Conservation (phyloP, 2,888 invertebrate species). For the Drosophila anomelani region DNA sequence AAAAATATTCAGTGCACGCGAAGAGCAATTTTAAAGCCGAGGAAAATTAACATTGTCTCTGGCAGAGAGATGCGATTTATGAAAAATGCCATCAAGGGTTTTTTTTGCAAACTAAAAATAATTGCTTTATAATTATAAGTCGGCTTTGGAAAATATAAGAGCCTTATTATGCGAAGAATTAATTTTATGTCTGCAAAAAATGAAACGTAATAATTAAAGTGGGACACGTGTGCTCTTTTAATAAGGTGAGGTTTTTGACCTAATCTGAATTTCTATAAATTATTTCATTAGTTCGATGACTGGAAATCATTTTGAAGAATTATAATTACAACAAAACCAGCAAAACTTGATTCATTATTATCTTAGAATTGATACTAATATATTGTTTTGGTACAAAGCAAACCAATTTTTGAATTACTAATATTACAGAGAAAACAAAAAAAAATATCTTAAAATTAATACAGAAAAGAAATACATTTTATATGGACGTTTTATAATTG, state of each 20-base stretch:
- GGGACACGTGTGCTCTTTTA: neutral
- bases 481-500: no score
- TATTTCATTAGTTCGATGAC: neutral
- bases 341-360: neutral
- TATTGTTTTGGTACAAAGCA: neutral
- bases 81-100: conserved; percentile 41
- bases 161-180: conserved; percentile 13
- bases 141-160: conserved; percentile 3
- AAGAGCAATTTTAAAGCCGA: conserved; percentile 15
- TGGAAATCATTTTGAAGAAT: neutral
- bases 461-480: no score
- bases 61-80: conserved; percentile 19
- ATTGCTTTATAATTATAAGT: conserved; percentile 41
- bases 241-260: neutral
- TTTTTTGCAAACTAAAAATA: conserved; percentile 28
- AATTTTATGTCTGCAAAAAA: conserved; percentile 1
- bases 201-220: conserved; percentile 22
- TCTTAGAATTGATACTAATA: no score
- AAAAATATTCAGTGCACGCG: conserved; percentile 25
- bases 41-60: conserved; percentile 40
- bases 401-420: no score
- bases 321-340: neutral
- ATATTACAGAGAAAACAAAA: no score
- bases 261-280: neutral
- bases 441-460: no score